A percentile compares a stretch with the other conserved stretches of the same genome.
These are phyloP conservation scores for Coccyzus lansbergi DNA, from an alignment of 2,797 vertebrate genomes.

Conservation along the genomic window DNA sequence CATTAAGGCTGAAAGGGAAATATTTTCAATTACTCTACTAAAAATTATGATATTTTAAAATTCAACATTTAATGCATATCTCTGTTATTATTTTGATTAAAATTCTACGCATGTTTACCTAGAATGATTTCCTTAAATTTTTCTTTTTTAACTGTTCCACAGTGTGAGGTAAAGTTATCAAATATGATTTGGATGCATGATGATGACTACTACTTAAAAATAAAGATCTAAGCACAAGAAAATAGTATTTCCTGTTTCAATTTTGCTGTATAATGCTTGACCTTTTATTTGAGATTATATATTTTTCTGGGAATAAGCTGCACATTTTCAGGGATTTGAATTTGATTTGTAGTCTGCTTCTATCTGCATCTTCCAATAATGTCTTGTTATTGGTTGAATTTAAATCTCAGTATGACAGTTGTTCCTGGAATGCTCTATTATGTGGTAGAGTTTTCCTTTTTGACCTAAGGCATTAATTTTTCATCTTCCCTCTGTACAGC, in stretches of 20 bases:
- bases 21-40: background rate
- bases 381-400: background rate
- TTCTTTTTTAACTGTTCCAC: background rate
- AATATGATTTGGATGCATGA: background rate
- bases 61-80: background rate
- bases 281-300: background rate
- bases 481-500: background rate
- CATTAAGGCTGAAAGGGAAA: background rate
- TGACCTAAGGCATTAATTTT: slow-evolving; percentile 34
- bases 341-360: background rate
- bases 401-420: background rate
- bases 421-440: background rate
- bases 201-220: background rate
- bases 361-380: background rate
- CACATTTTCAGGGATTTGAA: background rate
- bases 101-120: background rate
- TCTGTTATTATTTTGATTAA: background rate
- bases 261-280: background rate
- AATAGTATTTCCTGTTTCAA: background rate
- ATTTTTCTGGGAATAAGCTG: background rate
- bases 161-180: background rate
- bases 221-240: background rate
- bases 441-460: background rate
- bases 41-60: background rate
- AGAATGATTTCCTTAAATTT: background rate